These are phyloP conservation scores for Prionchulus punctatus DNA, from an alignment of 2,888 invertebrate genomes.

Conservation along the genomic window DNA sequence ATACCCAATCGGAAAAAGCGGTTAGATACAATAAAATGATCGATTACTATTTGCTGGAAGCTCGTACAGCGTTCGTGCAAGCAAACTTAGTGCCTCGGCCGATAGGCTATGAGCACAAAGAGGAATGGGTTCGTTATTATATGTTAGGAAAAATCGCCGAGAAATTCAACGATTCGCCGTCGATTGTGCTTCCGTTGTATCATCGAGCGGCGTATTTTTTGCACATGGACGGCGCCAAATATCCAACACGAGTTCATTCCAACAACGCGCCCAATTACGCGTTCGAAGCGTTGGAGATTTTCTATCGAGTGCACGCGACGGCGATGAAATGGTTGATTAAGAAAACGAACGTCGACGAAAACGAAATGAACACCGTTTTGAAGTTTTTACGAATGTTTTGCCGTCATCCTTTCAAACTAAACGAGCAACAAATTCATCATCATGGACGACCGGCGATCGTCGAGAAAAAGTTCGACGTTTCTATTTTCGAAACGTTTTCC, in stretches of 20 bases:
- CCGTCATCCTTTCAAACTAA: neutral
- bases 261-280: conserved; percentile 30
- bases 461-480: too few relatives aligned
- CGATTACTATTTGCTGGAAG: neutral
- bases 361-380: neutral
- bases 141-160: conserved; percentile 90
- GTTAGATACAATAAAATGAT: neutral
- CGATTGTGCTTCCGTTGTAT: neutral
- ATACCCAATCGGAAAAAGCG: neutral
- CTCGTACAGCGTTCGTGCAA: neutral
- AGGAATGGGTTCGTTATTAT: conserved; percentile 78
- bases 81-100: neutral
- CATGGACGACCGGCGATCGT: too few relatives aligned
- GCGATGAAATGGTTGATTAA: conserved; percentile 8
- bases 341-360: neutral
- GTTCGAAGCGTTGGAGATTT: conserved; percentile 33
- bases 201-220: conserved; percentile 27
- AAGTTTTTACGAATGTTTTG: neutral
- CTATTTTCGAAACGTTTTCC: too few relatives aligned
- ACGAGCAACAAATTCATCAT: too few relatives aligned
- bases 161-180: conserved; percentile 42
- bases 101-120: conserved; percentile 47
- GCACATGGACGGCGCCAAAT: conserved; percentile 31
- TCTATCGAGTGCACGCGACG: conserved; percentile 11
- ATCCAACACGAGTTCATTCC: conserved; percentile 32